Conservation (phyloP, 2,888 invertebrate species). For the Willowsia nigromaculata region DNA sequence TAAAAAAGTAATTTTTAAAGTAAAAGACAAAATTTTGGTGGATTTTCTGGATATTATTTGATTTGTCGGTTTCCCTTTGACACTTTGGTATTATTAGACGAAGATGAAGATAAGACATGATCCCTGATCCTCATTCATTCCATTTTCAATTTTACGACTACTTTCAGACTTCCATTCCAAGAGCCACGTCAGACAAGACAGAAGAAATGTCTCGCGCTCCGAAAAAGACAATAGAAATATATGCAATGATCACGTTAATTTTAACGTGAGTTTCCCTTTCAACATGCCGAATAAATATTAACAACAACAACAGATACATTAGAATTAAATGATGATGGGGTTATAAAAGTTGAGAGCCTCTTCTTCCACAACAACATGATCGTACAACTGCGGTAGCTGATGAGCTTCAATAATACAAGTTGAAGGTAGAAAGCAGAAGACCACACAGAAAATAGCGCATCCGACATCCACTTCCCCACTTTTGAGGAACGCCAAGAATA, state of each 20-base stretch:
- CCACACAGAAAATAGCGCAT: conserved; percentile 27
- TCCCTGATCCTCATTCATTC: conserved; percentile 23
- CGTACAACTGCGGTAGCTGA: background rate
- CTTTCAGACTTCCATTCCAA: background rate
- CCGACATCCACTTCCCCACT: background rate
- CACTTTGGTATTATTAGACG: background rate
- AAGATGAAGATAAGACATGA: conserved; percentile 65
- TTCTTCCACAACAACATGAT: background rate
- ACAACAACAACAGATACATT: conserved; percentile 18
- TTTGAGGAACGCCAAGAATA: background rate
- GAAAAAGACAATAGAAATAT: conserved; percentile 22
- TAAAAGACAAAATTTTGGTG: too few relatives aligned
- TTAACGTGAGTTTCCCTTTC: background rate
- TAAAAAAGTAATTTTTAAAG: too few relatives aligned
- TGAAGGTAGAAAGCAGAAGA: conserved; percentile 6
- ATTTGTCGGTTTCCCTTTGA: conserved; percentile 33
- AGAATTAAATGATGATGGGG: conserved; percentile 53
- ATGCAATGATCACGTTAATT: background rate
- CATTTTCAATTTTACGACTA: background rate
- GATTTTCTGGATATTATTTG: background rate
- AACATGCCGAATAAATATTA: conserved; percentile 29
- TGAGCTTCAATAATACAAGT: background rate
- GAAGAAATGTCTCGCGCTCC: background rate
- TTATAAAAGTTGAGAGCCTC: conserved; percentile 52
- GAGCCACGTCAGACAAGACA: background rate